Conservation (phyloP, 2,113 vertebrate species). For the Thunnus maccoyii region DNA sequence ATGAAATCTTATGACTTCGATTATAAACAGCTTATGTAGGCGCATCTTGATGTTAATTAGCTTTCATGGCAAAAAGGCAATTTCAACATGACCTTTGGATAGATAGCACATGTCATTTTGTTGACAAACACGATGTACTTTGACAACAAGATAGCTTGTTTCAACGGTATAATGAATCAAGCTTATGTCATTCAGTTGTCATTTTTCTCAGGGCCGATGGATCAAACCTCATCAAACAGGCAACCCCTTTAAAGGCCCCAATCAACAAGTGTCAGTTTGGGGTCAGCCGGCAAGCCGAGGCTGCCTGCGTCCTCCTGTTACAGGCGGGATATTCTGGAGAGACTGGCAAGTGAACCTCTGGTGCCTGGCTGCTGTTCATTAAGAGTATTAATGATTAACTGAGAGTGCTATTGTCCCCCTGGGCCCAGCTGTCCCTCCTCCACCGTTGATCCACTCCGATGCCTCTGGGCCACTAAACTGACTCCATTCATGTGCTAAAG, state of each 20-base stretch:
- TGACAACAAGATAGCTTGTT: slow-evolving; percentile 29
- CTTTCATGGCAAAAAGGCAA: not conserved
- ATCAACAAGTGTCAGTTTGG: slow-evolving; percentile 77
- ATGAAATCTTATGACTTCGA: too few relatives aligned
- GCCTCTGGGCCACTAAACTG: slow-evolving; percentile 74
- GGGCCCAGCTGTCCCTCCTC: slow-evolving; percentile 80
- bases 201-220: slow-evolving; percentile 28
- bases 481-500: slow-evolving; percentile 82
- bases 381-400: slow-evolving; percentile 85
- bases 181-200: slow-evolving; percentile 13
- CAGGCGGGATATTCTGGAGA: slow-evolving; percentile 69
- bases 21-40: too few relatives aligned
- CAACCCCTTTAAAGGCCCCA: slow-evolving; percentile 64
- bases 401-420: slow-evolving; percentile 81
- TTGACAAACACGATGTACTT: slow-evolving; percentile 9
- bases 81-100: not conserved
- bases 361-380: slow-evolving; percentile 83
- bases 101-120: not conserved
- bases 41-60: too few relatives aligned
- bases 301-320: slow-evolving; percentile 65
- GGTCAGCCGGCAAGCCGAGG: slow-evolving; percentile 56
- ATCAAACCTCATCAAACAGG: slow-evolving; percentile 52
- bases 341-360: slow-evolving; percentile 75
- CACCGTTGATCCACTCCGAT: slow-evolving; percentile 80
- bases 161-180: slow-evolving; percentile 12